phyloP scores from a whole-genome alignment of 1,140 invertebrate species.

The Laupala kohalensis region DNA sequence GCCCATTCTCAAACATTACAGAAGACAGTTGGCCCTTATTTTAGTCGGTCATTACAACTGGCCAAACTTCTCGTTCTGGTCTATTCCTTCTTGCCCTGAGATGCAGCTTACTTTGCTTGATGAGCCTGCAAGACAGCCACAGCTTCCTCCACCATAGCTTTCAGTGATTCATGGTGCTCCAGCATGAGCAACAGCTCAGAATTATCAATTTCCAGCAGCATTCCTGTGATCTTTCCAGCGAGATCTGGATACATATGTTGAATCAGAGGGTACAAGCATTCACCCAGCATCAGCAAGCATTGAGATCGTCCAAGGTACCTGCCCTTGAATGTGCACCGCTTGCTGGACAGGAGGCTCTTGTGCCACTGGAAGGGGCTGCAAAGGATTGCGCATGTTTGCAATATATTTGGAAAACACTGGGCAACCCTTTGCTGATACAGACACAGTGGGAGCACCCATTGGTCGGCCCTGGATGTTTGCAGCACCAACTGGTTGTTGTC shows the following conservation, averaged over 20 bases:
- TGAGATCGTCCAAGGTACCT: constrained; percentile 89
- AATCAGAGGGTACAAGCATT: constrained; percentile 94
- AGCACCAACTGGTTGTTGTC: constrained; percentile 44
- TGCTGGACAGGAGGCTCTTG: constrained; percentile 46
- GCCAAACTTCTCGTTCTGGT: not conserved
- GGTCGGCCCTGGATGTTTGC: constrained; percentile 32
- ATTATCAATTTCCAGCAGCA: constrained; percentile 99
- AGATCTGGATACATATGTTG: constrained; percentile 77
- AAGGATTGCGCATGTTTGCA: constrained; percentile 33
- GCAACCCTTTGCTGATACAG: constrained; percentile 50
- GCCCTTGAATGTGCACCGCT: constrained; percentile 65
- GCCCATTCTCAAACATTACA: not conserved
- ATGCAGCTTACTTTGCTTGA: constrained; percentile 77
- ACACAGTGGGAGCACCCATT: constrained; percentile 44
- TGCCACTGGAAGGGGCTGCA: constrained; percentile 18
- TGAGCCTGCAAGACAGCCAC: constrained; percentile 94
- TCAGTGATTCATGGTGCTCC: constrained; percentile 89
- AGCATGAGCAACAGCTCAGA: constrained; percentile 97
- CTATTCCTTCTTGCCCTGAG: constrained; percentile 54
- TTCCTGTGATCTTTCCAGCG: constrained; percentile 98
- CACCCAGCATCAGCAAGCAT: constrained; percentile 96
- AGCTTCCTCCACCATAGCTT: constrained; percentile 91
- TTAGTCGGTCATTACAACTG: not conserved
- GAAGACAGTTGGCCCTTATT: not conserved
- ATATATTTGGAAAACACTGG: constrained; percentile 76